Conservation (phyloP, 1,140 invertebrate species). For the Elysia chlorotica region DNA sequence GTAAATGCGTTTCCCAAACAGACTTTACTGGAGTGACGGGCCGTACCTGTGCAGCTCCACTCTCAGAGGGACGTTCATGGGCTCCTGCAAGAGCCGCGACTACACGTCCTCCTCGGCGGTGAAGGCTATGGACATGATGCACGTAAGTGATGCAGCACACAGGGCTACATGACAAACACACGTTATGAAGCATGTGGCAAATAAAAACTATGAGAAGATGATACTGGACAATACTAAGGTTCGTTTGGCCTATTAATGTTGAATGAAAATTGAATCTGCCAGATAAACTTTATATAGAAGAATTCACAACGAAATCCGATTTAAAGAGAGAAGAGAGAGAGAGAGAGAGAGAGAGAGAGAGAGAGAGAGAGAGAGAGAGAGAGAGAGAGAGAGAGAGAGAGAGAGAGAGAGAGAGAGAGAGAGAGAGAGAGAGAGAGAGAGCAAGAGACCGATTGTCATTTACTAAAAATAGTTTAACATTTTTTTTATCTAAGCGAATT, state of each 20-base stretch:
- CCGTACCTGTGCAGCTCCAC: slow-evolving; percentile 6
- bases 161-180: neutral
- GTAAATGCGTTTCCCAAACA: too few species aligned
- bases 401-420: too few species aligned
- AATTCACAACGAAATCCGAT: neutral
- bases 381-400: too few species aligned
- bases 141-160: neutral
- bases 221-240: neutral
- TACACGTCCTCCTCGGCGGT: neutral
- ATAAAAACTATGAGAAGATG: neutral
- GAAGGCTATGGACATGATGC: slow-evolving; percentile 11
- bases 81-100: neutral
- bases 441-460: too few species aligned
- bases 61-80: neutral
- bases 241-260: neutral
- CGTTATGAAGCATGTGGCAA: neutral
- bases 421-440: too few species aligned
- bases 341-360: too few species aligned
- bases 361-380: too few species aligned
- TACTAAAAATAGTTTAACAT: too few species aligned
- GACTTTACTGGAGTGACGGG: slow-evolving; percentile 21
- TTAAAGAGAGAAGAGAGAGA: too few species aligned
- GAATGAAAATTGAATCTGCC: neutral
- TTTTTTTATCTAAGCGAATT: too few species aligned
- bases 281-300: neutral